A percentile compares a stretch with the other conserved stretches of the same genome.
Evolutionary conservation across 2,113 vertebrate genomes (phyloP).

Genomic region (Phyllostomus hastatus): DNA sequence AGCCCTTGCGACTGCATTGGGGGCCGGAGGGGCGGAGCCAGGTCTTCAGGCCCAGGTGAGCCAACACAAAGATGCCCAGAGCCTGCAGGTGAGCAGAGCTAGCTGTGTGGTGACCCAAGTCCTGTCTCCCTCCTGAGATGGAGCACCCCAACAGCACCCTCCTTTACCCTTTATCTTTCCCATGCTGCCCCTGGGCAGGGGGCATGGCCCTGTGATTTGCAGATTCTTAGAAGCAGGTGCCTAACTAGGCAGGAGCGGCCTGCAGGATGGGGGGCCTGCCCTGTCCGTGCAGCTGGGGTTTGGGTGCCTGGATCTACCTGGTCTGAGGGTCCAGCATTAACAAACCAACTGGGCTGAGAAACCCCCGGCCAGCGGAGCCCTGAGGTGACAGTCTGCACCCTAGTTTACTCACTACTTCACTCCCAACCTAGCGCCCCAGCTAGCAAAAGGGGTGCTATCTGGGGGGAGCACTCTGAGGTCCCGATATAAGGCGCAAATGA

Average conservation of each 20-base stretch:
- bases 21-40: background rate
- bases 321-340: background rate
- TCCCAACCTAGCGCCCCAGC: too few relatives aligned
- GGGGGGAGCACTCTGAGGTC: background rate
- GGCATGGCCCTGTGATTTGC: background rate
- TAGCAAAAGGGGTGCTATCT: background rate
- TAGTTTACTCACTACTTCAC: background rate
- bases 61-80: too few relatives aligned
- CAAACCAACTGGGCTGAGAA: background rate
- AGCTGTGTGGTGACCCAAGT: background rate
- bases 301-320: background rate
- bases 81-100: background rate
- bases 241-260: background rate
- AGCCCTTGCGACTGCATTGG: fast-evolving
- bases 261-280: background rate
- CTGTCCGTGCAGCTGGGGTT: background rate
- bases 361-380: background rate
- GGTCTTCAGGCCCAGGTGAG: background rate
- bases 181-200: background rate
- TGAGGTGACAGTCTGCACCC: background rate
- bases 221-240: background rate
- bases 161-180: background rate
- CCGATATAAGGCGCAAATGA: background rate
- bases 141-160: too few relatives aligned
- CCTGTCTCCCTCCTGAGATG: background rate